phyloP scores from a whole-genome alignment of 1,140 invertebrate species.

The Pseudachorutes palmiensis region DNA sequence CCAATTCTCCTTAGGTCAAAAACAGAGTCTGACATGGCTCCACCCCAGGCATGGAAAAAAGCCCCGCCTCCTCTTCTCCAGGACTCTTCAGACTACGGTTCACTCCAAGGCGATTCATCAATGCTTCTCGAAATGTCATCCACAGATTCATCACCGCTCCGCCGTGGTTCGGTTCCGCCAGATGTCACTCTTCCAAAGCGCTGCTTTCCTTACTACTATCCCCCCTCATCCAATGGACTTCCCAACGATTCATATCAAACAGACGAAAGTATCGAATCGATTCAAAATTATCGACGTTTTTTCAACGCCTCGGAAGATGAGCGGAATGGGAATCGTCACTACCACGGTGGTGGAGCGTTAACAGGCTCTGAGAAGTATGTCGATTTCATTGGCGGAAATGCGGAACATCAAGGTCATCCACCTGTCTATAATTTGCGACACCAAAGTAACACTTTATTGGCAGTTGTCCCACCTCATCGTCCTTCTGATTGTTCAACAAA shows the following conservation, averaged over 20 bases:
- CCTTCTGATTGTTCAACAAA: too few species aligned
- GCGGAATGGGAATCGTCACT: too few species aligned
- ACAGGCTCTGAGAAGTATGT: too few species aligned
- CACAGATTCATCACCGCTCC: background rate
- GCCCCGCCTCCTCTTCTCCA: background rate
- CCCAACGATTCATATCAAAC: background rate
- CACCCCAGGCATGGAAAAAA: background rate
- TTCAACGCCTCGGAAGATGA: too few species aligned
- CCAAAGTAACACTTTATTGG: too few species aligned
- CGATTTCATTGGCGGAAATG: too few species aligned
- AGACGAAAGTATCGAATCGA: background rate
- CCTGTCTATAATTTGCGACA: too few species aligned
- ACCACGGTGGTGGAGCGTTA: too few species aligned
- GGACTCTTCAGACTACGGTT: background rate
- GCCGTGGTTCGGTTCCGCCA: background rate
- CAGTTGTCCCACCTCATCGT: too few species aligned
- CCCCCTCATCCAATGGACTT: background rate
- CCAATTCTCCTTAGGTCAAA: constrained; percentile 25
- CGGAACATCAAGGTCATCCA: too few species aligned
- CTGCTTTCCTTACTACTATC: background rate
- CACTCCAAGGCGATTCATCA: background rate
- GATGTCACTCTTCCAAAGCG: background rate
- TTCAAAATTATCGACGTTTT: background rate
- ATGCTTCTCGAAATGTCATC: background rate
- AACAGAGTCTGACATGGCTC: constrained; percentile 31